Evolutionary conservation across 1,140 invertebrate genomes (phyloP).

Genomic region (Pantala flavescens): DNA sequence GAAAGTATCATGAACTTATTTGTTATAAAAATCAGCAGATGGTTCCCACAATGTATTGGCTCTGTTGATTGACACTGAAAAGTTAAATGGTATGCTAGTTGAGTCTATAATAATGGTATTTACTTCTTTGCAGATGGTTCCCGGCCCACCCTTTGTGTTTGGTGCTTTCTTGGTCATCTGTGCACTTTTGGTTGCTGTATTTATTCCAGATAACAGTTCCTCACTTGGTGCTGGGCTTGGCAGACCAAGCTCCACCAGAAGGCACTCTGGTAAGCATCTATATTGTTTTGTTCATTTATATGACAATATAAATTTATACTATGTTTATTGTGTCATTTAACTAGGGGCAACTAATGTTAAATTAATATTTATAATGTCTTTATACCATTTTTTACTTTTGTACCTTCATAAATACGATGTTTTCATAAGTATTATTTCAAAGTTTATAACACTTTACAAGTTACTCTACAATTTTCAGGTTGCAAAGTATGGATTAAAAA

Average conservation of each 20-base stretch:
- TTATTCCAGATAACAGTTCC: slow-evolving; percentile 54
- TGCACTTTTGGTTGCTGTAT: slow-evolving; percentile 83
- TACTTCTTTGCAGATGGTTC: slow-evolving; percentile 55
- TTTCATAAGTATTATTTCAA: no score
- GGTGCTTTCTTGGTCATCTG: slow-evolving; percentile 93
- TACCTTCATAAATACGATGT: slow-evolving; percentile 18
- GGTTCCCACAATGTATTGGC: no score
- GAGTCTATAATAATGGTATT: neutral
- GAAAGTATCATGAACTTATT: no score
- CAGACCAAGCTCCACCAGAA: slow-evolving; percentile 24
- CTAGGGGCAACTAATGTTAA: neutral
- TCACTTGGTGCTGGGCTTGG: slow-evolving; percentile 25
- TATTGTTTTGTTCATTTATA: slow-evolving; percentile 17
- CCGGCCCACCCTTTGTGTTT: slow-evolving; percentile 99
- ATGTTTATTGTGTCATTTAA: slow-evolving; percentile 14
- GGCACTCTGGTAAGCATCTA: slow-evolving; percentile 25
- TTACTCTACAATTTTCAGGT: no score
- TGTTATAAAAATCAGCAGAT: no score
- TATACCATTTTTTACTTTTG: slow-evolving; percentile 14
- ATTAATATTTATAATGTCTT: slow-evolving; percentile 3
- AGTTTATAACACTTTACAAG: no score
- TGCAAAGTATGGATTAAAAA: no score
- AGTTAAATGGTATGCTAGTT: no score
- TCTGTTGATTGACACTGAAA: no score
- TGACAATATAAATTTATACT: slow-evolving; percentile 3